Evolutionary conservation across 2,797 vertebrate genomes (phyloP).

Genomic region (Crocidura indochinensis): DNA sequence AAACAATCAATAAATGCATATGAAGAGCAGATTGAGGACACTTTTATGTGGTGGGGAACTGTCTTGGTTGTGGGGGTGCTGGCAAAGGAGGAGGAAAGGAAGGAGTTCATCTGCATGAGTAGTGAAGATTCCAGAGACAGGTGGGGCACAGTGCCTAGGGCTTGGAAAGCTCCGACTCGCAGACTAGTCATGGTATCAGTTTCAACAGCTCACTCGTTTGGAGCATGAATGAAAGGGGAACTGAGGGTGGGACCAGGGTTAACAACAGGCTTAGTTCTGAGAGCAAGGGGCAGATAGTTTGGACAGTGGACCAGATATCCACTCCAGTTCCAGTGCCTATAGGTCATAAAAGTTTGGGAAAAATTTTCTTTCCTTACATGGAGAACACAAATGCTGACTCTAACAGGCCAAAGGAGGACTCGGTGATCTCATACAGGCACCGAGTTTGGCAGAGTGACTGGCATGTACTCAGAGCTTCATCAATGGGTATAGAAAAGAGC

Average conservation of each 20-base stretch:
- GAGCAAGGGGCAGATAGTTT: neutral
- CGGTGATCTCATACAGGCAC: conserved; percentile 26
- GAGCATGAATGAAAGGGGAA: neutral
- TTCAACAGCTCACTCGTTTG: conserved; percentile 43
- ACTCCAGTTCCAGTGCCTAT: neutral
- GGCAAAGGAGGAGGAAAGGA: neutral
- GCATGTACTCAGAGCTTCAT: neutral
- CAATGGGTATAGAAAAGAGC: neutral
- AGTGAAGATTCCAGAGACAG: conserved; percentile 50
- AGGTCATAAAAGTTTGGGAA: neutral
- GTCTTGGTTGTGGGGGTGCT: neutral
- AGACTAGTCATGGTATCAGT: neutral
- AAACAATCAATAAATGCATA: neutral
- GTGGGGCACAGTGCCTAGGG: neutral
- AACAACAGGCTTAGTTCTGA: conserved; percentile 29
- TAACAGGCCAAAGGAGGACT: neutral
- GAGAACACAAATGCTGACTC: neutral
- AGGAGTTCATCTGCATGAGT: neutral
- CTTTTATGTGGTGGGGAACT: neutral
- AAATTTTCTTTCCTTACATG: neutral
- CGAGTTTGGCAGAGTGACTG: neutral
- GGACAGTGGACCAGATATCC: neutral
- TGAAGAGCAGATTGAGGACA: neutral
- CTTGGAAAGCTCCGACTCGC: conserved; percentile 43
- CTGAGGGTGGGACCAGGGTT: neutral